phyloP scores from a whole-genome alignment of 1,140 invertebrate species.

The Lucilia sericata region DNA sequence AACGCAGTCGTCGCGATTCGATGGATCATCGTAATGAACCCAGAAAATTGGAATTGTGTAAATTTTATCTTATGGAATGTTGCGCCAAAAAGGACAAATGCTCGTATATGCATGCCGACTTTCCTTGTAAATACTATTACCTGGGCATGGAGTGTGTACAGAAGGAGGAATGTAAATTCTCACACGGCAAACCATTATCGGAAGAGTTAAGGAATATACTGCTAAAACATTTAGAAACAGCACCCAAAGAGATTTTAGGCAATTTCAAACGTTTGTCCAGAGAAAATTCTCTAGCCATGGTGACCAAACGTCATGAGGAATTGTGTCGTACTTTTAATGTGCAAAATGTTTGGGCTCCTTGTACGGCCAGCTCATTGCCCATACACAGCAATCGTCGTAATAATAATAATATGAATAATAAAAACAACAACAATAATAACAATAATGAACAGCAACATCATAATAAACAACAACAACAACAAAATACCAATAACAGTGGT shows the following conservation, averaged over 20 bases:
- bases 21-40: constrained; percentile 86
- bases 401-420: constrained; percentile 46
- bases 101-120: constrained; percentile 96
- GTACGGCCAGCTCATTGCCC: constrained; percentile 45
- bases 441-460: constrained; percentile 42
- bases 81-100: constrained; percentile 96
- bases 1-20: constrained; percentile 46
- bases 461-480: constrained; percentile 45
- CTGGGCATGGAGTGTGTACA: constrained; percentile 89
- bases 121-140: constrained; percentile 97
- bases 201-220: constrained; percentile 78
- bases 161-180: constrained; percentile 89
- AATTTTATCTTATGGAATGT: constrained; percentile 96
- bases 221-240: constrained; percentile 88
- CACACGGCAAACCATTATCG: constrained; percentile 85
- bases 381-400: constrained; percentile 42
- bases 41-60: constrained; percentile 94
- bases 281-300: constrained; percentile 79
- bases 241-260: constrained; percentile 89
- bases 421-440: constrained; percentile 45
- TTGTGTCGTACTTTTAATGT: constrained; percentile 71
- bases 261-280: constrained; percentile 85
- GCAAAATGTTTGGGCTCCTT: constrained; percentile 50
- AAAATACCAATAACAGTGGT: constrained; percentile 35
- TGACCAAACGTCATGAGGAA: constrained; percentile 77